These are phyloP conservation scores for Uria lomvia DNA, from an alignment of 2,113 vertebrate species.

Conservation along the genomic window DNA sequence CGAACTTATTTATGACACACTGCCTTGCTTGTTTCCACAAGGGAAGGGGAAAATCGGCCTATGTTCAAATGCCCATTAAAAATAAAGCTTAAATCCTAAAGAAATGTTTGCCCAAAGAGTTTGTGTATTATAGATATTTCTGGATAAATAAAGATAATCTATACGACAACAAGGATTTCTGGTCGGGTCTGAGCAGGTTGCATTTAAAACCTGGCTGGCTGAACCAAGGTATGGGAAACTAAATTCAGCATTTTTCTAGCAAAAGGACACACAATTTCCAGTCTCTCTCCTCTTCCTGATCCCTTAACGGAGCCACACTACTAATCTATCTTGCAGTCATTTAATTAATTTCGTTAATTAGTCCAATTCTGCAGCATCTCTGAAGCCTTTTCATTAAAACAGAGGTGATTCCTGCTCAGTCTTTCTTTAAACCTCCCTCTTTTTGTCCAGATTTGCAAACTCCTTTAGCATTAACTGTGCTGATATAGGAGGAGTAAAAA, in stretches of 20 bases:
- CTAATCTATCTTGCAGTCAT: not conserved
- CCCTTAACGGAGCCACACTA: not conserved
- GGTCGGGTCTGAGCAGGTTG: accelerated
- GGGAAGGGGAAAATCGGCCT: not conserved
- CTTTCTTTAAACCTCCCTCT: not conserved
- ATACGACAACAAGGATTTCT: not conserved
- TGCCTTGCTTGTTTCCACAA: not conserved
- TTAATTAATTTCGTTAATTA: not conserved
- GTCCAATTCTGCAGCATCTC: not conserved
- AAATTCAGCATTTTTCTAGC: not conserved
- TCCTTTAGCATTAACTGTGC: not conserved
- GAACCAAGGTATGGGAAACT: not conserved
- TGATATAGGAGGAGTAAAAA: not conserved
- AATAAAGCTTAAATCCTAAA: not conserved
- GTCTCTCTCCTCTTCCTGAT: not conserved
- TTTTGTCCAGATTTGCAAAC: not conserved
- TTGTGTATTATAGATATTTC: not conserved
- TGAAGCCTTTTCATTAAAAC: not conserved
- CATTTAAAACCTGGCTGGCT: not conserved
- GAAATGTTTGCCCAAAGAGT: not conserved
- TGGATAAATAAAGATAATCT: not conserved
- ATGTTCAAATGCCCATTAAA: not conserved
- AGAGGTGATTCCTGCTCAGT: not conserved
- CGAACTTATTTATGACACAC: not conserved
- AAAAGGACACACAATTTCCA: not conserved